Conservation (phyloP, 1,140 invertebrate species). For the Drosophila oshimai region DNA sequence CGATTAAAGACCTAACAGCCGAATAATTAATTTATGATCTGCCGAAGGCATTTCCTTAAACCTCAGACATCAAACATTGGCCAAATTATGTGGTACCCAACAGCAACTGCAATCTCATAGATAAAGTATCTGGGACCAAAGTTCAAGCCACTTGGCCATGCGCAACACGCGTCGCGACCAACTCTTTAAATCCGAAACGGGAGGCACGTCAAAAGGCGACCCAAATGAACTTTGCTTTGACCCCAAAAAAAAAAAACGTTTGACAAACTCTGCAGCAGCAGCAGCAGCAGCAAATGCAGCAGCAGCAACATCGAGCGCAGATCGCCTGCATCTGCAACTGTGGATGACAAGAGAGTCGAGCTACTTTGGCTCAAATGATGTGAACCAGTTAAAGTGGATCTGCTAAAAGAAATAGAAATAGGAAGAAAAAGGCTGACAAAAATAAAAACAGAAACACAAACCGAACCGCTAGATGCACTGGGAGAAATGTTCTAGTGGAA, state of each 20-base stretch:
- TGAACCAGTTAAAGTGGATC: conserved; percentile 73
- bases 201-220: conserved; percentile 47
- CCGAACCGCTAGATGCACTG: conserved; percentile 56
- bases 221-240: conserved; percentile 70
- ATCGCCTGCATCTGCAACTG: conserved; percentile 59
- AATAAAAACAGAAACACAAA: conserved; percentile 17
- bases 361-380: conserved; percentile 75
- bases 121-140: conserved; percentile 33
- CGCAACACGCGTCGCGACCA: conserved; percentile 57
- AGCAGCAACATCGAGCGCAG: conserved; percentile 28
- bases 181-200: conserved; percentile 13
- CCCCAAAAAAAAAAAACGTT: conserved; percentile 52
- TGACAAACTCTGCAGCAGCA: conserved; percentile 54
- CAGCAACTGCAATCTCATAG: conserved; percentile 23
- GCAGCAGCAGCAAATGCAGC: background rate
- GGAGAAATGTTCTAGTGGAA: background rate
- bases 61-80: too few relatives aligned
- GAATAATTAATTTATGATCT: conserved; percentile 36
- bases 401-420: conserved; percentile 24
- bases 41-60: background rate
- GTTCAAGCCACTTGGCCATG: conserved; percentile 64
- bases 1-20: conserved; percentile 14
- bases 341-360: conserved; percentile 52
- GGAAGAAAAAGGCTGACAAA: conserved; percentile 11
- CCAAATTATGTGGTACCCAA: conserved; percentile 66